Conservation (phyloP, 2,888 invertebrate genomes). For the Chrysomela aeneicollis region DNA sequence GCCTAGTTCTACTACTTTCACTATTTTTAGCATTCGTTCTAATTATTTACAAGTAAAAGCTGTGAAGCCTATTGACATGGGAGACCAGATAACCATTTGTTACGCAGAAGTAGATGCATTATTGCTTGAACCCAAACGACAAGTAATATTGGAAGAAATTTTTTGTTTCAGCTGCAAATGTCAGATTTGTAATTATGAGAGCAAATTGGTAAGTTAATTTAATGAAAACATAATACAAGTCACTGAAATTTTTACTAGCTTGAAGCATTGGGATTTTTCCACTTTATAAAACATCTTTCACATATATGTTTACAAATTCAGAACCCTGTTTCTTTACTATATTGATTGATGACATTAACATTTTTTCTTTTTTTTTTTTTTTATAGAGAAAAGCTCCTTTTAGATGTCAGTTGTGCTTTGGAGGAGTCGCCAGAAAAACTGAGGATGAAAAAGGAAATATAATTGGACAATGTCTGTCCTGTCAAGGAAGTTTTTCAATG, state of each 20-base stretch:
- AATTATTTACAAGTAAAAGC: conserved; percentile 43
- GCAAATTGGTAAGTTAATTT: conserved; percentile 35
- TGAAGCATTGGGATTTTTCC: no score
- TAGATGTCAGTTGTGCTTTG: conserved; percentile 36
- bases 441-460: conserved; percentile 4
- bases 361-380: background rate
- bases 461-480: conserved; percentile 33
- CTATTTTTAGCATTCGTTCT: conserved; percentile 42
- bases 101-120: conserved; percentile 43
- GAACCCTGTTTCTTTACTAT: no score
- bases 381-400: conserved; percentile 38
- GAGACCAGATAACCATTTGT: conserved; percentile 46
- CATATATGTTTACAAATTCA: no score
- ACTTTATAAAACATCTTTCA: no score
- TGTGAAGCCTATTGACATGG: conserved; percentile 37
- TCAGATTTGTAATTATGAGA: conserved; percentile 37
- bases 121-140: conserved; percentile 32
- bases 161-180: conserved; percentile 43
- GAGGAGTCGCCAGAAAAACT: conserved; percentile 32
- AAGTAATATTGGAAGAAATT: conserved; percentile 36
- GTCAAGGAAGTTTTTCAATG: conserved; percentile 28
- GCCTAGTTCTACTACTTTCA: background rate
- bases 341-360: no score
- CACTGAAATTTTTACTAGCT: no score
- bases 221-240: no score